Percentiles rank a stretch among this genome's conserved stretches.
Conservation (phyloP, 2,113 vertebrate genomes). For the Passer montanus region DNA sequence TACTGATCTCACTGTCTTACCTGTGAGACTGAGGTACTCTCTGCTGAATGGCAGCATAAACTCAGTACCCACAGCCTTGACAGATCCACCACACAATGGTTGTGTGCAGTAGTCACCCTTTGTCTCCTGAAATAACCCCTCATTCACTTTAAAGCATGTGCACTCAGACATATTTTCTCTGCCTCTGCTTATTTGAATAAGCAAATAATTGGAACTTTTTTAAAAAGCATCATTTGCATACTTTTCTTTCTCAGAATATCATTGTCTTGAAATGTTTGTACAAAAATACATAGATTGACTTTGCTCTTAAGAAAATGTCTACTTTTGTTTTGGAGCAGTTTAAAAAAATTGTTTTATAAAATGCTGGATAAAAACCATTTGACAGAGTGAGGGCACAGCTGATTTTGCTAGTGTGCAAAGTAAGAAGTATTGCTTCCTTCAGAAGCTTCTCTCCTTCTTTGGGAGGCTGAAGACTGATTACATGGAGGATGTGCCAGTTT, state of each 20-base stretch:
- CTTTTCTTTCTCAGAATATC: neutral
- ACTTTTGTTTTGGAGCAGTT: neutral
- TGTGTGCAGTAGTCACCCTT: neutral
- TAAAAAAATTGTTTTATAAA: conserved; percentile 12
- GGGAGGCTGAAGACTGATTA: conserved; percentile 15
- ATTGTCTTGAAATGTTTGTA: neutral
- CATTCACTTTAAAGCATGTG: neutral
- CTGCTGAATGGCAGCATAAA: neutral
- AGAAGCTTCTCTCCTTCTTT: conserved; percentile 38
- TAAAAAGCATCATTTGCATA: neutral
- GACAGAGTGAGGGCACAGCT: neutral
- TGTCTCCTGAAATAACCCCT: neutral
- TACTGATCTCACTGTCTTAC: neutral
- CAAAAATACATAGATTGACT: neutral
- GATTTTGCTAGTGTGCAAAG: conserved; percentile 18
- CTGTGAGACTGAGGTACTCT: neutral
- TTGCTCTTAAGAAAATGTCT: neutral
- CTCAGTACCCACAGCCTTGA: neutral
- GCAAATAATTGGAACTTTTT: neutral
- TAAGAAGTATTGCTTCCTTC: neutral
- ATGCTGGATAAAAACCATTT: neutral
- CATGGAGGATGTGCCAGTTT: conserved; percentile 15
- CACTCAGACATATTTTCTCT: neutral
- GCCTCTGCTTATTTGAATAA: neutral
- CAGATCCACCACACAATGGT: neutral